phyloP scores from a whole-genome alignment of 2,888 invertebrate genomes.

The Agonopterix subpropinquella region DNA sequence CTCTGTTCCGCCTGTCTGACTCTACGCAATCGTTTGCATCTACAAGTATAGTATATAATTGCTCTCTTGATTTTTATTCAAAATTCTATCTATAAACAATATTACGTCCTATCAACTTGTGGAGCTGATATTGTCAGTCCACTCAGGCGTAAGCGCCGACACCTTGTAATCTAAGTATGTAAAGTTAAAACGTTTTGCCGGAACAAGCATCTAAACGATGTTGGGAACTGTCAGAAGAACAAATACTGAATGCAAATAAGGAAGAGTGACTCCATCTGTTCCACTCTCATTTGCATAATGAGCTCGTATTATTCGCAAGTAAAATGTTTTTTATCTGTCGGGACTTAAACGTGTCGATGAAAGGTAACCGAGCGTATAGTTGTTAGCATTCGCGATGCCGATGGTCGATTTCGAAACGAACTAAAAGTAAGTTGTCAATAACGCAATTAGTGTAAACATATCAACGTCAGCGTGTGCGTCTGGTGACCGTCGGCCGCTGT shows the following conservation, averaged over 20 bases:
- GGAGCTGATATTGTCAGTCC: not conserved
- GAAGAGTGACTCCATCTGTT: slow-evolving; percentile 30
- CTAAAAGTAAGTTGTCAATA: slow-evolving; percentile 65
- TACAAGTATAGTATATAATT: too few relatives aligned
- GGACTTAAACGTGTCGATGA: not conserved
- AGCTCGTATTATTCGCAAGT: slow-evolving; percentile 22
- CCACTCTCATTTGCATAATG: slow-evolving; percentile 42
- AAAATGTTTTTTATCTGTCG: slow-evolving; percentile 11
- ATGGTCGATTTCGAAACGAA: slow-evolving; percentile 43
- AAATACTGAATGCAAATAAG: slow-evolving; percentile 43
- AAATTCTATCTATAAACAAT: too few relatives aligned
- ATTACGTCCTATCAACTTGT: too few relatives aligned
- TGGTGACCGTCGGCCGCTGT: slow-evolving; percentile 41
- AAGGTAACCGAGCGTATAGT: not conserved
- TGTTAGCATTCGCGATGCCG: not conserved
- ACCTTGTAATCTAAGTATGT: slow-evolving; percentile 1
- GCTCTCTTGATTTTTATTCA: too few relatives aligned
- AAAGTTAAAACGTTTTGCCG: slow-evolving; percentile 11
- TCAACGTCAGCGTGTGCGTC: slow-evolving; percentile 64
- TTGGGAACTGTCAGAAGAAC: slow-evolving; percentile 30
- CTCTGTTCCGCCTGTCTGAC: too few relatives aligned
- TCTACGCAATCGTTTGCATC: too few relatives aligned
- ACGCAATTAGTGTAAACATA: slow-evolving; percentile 70
- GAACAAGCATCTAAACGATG: slow-evolving; percentile 13
- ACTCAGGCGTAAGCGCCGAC: slow-evolving; percentile 1